Percentiles rank a stretch among this genome's conserved stretches.
Conservation (phyloP, 2,888 invertebrate genomes). For the Ectropis crepuscularia region DNA sequence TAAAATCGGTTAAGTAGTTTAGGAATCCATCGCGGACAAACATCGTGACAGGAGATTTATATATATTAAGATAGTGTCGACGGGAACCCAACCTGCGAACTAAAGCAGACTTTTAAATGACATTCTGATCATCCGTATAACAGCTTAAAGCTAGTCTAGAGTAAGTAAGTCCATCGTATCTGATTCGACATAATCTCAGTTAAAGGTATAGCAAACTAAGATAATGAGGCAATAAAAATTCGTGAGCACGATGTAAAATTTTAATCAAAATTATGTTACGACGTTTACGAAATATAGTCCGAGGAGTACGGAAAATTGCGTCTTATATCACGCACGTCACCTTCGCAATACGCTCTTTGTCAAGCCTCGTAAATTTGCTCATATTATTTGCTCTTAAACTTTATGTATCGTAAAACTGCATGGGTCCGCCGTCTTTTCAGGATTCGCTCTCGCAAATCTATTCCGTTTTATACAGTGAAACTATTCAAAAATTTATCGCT, state of each 20-base stretch:
- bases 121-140: neutral
- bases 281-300: constrained; percentile 39
- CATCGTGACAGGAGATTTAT: no score
- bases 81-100: no score
- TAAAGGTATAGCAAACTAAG: constrained; percentile 34
- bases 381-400: constrained; percentile 52
- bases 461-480: constrained; percentile 36
- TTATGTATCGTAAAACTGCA: constrained; percentile 67
- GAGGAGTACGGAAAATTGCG: constrained; percentile 34
- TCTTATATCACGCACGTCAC: constrained; percentile 42
- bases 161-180: constrained; percentile 13
- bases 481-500: constrained; percentile 54
- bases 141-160: neutral
- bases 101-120: neutral
- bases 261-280: constrained; percentile 45
- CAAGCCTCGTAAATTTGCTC: constrained; percentile 52
- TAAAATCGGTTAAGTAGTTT: no score
- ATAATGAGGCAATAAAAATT: constrained; percentile 45
- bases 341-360: constrained; percentile 49
- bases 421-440: constrained; percentile 45
- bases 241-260: constrained; percentile 43
- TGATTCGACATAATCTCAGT: constrained; percentile 30
- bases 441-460: constrained; percentile 49
- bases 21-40: no score
- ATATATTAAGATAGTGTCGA: no score